Base-by-base conservation (phyloP, 2,888 invertebrate genomes). In the Brachyptera risi region DNA sequence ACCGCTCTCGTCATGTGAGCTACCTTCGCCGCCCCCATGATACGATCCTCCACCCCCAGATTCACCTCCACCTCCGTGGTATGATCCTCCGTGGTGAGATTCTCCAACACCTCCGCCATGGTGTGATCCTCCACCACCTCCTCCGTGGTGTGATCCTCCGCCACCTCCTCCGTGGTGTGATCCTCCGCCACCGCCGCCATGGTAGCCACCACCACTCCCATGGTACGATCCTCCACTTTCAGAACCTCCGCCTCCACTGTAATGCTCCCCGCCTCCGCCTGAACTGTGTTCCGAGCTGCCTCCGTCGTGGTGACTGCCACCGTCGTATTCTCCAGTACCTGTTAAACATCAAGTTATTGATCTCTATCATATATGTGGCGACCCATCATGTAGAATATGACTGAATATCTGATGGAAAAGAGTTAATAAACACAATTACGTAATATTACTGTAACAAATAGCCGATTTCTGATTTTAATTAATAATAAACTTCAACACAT, bases 311-410 rank as follows among this genome's bases (percentile, higher is more conserved):
- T 61, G 63, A 50, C 66, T 66, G 44, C 64, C 64, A n/a, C n/a
- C n/a, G n/a, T n/a, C n/a, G 64, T 68, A 67, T 49, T 66, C 65
- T 42, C 68, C 68, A 44, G 64, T 63, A 1, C 66, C 68, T 54
- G 37, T 13, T n/a, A 5, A 31, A 31, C 31, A 31, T n/a, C n/a
- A n/a, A n/a, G n/a, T n/a, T n/a, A n/a, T n/a, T n/a, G n/a, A n/a
- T n/a, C n/a, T n/a, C n/a, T n/a, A n/a, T n/a, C n/a, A n/a, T n/a
- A n/a, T n/a, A n/a, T n/a, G n/a, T n/a, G n/a, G n/a, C n/a, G n/a
- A n/a, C n/a, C n/a, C n/a, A n/a, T n/a, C n/a, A n/a, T n/a, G n/a
- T n/a, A n/a, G n/a, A n/a, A n/a, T n/a, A n/a, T n/a, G n/a, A n/a
- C n/a, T n/a, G n/a, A n/a, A n/a, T n/a, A n/a, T n/a, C n/a, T n/a